phyloP scores from a whole-genome alignment of 2,888 invertebrate genomes.

The Calameuta idolon region DNA sequence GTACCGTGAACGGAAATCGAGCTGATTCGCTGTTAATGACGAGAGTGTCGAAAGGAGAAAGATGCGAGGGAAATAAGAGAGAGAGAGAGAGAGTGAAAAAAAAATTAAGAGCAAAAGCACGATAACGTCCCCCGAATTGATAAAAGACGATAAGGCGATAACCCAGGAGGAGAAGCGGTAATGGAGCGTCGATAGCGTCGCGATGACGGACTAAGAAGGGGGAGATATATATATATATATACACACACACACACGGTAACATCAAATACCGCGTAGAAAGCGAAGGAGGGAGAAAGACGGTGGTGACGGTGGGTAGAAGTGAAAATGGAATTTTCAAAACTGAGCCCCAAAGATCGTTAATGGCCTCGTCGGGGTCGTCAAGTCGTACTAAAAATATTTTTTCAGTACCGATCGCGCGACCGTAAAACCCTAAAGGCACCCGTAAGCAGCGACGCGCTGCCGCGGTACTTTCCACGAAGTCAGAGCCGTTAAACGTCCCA shows the following conservation, averaged over 20 bases:
- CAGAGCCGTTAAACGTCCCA: constrained; percentile 4
- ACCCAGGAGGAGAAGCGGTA: neutral
- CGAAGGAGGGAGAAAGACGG: too few relatives aligned
- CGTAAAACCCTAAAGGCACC: neutral
- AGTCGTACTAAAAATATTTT: constrained; percentile 4
- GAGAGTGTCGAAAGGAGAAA: too few relatives aligned
- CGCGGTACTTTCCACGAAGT: constrained; percentile 4
- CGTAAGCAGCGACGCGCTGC: neutral
- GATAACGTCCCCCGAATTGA: constrained; percentile 1
- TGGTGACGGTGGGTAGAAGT: too few relatives aligned
- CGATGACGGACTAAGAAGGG: neutral
- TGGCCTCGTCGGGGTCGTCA: too few relatives aligned
- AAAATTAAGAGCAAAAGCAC: neutral
- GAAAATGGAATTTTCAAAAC: too few relatives aligned
- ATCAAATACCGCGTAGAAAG: too few relatives aligned
- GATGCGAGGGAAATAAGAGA: too few relatives aligned
- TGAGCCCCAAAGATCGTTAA: too few relatives aligned
- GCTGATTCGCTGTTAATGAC: too few relatives aligned
- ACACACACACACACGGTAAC: neutral
- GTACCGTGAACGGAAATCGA: too few relatives aligned
- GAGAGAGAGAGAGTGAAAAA: too few relatives aligned
- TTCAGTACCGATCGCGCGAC: constrained; percentile 3
- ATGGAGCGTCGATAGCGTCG: neutral
- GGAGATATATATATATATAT: too few relatives aligned
- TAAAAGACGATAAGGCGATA: constrained; percentile 1